Conservation (phyloP, 2,888 invertebrate species). For the Craniophora ligustri region DNA sequence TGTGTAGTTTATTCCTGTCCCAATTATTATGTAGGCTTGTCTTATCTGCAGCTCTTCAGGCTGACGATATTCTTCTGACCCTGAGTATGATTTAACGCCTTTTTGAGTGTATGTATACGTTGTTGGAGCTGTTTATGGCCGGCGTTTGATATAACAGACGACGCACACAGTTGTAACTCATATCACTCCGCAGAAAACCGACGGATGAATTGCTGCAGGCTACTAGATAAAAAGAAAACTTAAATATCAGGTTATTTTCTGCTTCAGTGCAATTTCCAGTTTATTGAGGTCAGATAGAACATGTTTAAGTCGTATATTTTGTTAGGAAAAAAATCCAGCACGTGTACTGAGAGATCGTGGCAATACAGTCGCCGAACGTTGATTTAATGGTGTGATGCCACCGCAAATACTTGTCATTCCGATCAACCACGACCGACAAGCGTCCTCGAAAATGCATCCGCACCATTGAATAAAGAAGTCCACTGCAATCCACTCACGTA, state of each 20-base stretch:
- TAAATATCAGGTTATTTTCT: slow-evolving; percentile 14
- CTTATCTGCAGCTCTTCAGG: slow-evolving; percentile 21
- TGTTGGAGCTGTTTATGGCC: slow-evolving; percentile 6
- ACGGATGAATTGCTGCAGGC: slow-evolving; percentile 23
- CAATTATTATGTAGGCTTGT: slow-evolving; percentile 2
- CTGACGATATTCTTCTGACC: slow-evolving; percentile 13
- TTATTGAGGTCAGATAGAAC: slow-evolving; percentile 30
- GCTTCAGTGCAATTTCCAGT: slow-evolving; percentile 6
- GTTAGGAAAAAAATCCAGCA: slow-evolving; percentile 2
- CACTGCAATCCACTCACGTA: slow-evolving; percentile 81
- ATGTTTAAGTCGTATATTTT: slow-evolving; percentile 12
- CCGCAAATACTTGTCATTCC: slow-evolving; percentile 71
- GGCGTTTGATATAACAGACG: slow-evolving; percentile 13
- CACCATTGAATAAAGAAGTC: slow-evolving; percentile 66
- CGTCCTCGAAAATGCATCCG: slow-evolving; percentile 67
- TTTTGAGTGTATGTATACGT: slow-evolving; percentile 30
- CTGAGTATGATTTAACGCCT: slow-evolving; percentile 37
- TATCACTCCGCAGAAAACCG: slow-evolving; percentile 7
- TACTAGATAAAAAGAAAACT: slow-evolving; percentile 31
- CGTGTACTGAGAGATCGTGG: slow-evolving; percentile 22
- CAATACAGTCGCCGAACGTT: slow-evolving; percentile 48
- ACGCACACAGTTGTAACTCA: slow-evolving; percentile 5
- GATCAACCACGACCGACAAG: slow-evolving; percentile 62
- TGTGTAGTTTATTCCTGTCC: too few species aligned
- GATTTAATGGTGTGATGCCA: slow-evolving; percentile 38